Evolutionary conservation across 2,888 invertebrate genomes (phyloP), one percentile per base, ranked within the genome.

Genomic region (Microchrysa polita): DNA sequence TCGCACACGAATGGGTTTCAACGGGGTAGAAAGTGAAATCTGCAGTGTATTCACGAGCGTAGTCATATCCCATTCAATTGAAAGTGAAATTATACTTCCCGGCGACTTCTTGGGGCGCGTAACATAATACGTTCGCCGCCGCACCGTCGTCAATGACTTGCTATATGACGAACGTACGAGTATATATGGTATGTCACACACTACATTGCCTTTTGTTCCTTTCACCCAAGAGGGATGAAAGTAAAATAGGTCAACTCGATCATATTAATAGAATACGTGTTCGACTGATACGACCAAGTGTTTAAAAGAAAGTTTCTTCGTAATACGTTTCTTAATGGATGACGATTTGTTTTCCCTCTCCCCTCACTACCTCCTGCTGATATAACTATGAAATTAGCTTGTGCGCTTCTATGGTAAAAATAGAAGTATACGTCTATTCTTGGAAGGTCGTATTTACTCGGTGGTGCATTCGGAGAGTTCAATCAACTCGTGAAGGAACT

Each of bases 261-360:
- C n/a, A n/a, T 65, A 65, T 63, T 63, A 65, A 65, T 65, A 65
- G 65, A 65, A 20, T 65, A 14, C 65, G 42, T 65, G 44, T 48
- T 44, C 65, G 65, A 65, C 65, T 23, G 65, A 48, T 48, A 65
- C 2, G 16, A 22, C 22, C 12, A 44, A 1, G 34, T 40, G 42
- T 16, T 16, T 65, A 48, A 65, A 65, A 65, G 65, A 14, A 22
- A 48, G 16, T 12, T 44, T 65, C 65, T 34, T 42, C 42, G n/a
- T 65, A 14, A 44, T 65, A 22, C 27, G 27, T 2, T 7, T 34
- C 7, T 5, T 34, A 7, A 34, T 34, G 27, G 27, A 34, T 34
- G 27, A 2, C 27, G 27, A 34, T 34, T 42, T 42, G 7, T 42
- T 12, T 42, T 42, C 48, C 2, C 48, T 12, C 48, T n/a, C 16